Evolutionary conservation across 2,113 vertebrate species (phyloP).

Genomic region (Rhynchopsitta pachyrhyncha): DNA sequence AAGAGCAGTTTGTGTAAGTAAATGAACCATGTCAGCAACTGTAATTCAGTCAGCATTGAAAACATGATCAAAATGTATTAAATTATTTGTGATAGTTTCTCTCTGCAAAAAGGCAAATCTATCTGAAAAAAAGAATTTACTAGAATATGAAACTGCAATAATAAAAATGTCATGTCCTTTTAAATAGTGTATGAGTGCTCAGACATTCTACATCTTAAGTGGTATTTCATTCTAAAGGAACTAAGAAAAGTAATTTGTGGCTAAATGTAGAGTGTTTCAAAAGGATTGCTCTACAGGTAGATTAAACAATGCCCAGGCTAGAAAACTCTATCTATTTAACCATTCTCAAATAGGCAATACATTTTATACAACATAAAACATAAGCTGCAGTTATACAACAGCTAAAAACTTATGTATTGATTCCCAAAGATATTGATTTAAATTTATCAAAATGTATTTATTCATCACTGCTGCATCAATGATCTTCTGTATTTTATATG

Average conservation of each 20-base stretch:
- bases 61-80: slow-evolving; percentile 54
- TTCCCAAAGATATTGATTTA: slow-evolving; percentile 48
- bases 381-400: not conserved
- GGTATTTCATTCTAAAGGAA: slow-evolving; percentile 1
- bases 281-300: slow-evolving; percentile 3
- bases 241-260: not conserved
- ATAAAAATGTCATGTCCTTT: slow-evolving; percentile 47
- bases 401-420: slow-evolving; percentile 3
- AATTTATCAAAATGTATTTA: slow-evolving; percentile 67
- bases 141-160: slow-evolving; percentile 28
- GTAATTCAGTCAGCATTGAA: slow-evolving; percentile 49
- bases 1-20: slow-evolving; percentile 54
- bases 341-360: not conserved
- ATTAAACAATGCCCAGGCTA: not conserved
- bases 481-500: slow-evolving; percentile 78
- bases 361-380: slow-evolving; percentile 15
- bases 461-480: slow-evolving; percentile 74
- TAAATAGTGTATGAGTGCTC: slow-evolving; percentile 33
- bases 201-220: slow-evolving; percentile 20
- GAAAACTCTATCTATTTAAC: not conserved
- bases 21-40: slow-evolving; percentile 58
- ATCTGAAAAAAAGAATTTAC: slow-evolving; percentile 41
- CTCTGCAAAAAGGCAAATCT: slow-evolving; percentile 16
- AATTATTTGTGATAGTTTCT: slow-evolving; percentile 48
- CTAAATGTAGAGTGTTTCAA: slow-evolving; percentile 1